Evolutionary conservation across 1,140 invertebrate genomes (phyloP).

Genomic region (Ruditapes philippinarum): DNA sequence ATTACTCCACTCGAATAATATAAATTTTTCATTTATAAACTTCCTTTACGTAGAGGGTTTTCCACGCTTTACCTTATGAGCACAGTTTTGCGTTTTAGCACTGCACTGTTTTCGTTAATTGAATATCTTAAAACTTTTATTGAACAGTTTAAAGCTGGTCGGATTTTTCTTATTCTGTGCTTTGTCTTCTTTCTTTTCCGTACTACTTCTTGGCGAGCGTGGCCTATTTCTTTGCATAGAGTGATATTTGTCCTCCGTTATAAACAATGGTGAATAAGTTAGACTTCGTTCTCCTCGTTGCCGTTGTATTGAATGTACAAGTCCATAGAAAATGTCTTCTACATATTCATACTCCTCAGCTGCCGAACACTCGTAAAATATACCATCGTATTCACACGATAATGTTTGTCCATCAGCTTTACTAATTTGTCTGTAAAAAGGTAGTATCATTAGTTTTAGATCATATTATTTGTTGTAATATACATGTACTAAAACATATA

Average conservation of each 20-base stretch:
- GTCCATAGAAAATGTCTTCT: constrained; percentile 84
- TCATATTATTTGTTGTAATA: no score
- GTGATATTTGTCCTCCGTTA: constrained; percentile 81
- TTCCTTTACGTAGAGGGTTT: no score
- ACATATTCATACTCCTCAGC: constrained; percentile 86
- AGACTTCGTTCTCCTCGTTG: constrained; percentile 79
- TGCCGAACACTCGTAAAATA: constrained; percentile 86
- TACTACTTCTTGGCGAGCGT: constrained; percentile 75
- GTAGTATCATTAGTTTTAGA: neutral
- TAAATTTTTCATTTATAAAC: no score
- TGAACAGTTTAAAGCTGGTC: constrained; percentile 81
- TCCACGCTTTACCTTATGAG: no score
- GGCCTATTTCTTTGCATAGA: constrained; percentile 74
- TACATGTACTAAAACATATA: no score
- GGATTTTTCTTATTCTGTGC: constrained; percentile 80
- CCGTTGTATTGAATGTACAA: constrained; percentile 82
- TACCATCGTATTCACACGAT: constrained; percentile 82
- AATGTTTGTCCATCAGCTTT: constrained; percentile 83
- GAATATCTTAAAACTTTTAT: constrained; percentile 85
- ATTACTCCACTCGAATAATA: no score
- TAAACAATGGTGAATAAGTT: constrained; percentile 80
- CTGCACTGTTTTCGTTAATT: constrained; percentile 73
- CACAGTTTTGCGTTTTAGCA: no score
- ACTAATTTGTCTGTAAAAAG: constrained; percentile 84
- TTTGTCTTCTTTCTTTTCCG: constrained; percentile 81